Percentiles rank a stretch among this genome's conserved stretches.
Conservation (phyloP, 2,113 vertebrate genomes). For the Cynocephalus volans region DNA sequence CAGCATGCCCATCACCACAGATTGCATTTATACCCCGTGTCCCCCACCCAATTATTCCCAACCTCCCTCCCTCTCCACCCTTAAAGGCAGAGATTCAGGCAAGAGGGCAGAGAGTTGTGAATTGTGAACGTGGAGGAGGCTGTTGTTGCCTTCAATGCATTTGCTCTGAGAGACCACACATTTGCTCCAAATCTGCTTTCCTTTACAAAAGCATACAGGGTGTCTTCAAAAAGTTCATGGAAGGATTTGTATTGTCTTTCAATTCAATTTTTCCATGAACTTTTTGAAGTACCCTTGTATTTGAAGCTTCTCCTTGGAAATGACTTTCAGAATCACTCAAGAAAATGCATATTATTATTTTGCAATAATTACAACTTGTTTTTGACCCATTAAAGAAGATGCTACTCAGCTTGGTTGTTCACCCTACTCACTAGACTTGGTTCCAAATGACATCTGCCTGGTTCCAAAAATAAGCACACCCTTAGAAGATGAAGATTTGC, state of each 20-base stretch:
- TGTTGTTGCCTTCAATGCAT: not conserved
- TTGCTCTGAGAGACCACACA: not conserved
- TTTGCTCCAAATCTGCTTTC: not conserved
- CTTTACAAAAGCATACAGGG: not conserved
- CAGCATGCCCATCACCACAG: too few relatives aligned
- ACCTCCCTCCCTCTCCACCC: too few relatives aligned
- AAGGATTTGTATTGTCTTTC: too few relatives aligned
- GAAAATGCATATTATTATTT: not conserved
- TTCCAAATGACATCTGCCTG: not conserved
- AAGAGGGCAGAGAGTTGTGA: not conserved
- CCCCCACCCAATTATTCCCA: too few relatives aligned
- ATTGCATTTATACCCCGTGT: too few relatives aligned
- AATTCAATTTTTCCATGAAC: too few relatives aligned
- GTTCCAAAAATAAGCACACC: not conserved
- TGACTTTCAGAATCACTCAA: constrained; percentile 1
- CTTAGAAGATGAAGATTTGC: constrained; percentile 7
- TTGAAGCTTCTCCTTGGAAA: constrained; percentile 30
- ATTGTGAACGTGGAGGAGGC: not conserved
- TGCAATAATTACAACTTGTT: not conserved
- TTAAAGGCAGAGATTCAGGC: not conserved
- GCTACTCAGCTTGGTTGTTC: not conserved
- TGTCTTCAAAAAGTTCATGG: too few relatives aligned
- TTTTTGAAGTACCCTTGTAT: too few relatives aligned
- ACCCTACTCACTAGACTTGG: not conserved
- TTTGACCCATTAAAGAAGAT: constrained; percentile 20